Conservation (phyloP, 1,140 invertebrate genomes). For the Diorhabda elongata region DNA sequence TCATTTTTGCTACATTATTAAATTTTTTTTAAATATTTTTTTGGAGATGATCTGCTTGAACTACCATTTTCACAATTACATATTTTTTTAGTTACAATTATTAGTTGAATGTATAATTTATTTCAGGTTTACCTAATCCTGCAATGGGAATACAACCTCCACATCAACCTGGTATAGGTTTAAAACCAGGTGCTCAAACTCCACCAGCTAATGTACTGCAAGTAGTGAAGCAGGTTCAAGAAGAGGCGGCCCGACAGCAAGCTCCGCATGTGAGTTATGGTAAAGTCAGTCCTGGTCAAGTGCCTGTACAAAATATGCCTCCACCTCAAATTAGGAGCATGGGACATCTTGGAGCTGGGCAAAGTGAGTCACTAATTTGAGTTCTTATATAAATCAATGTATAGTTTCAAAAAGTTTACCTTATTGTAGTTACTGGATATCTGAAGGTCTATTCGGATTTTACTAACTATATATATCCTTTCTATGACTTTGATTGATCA, state of each 20-base stretch:
- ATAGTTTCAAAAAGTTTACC: too few species aligned
- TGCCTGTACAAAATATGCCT: conserved; percentile 58
- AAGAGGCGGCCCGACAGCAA: conserved; percentile 82
- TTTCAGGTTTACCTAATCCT: conserved; percentile 39
- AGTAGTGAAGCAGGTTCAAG: conserved; percentile 87
- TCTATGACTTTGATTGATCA: too few species aligned
- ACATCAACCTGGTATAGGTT: conserved; percentile 61
- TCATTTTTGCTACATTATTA: too few species aligned
- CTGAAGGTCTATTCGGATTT: too few species aligned
- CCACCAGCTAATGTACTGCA: conserved; percentile 80
- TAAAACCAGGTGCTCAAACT: conserved; percentile 68
- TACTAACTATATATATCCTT: too few species aligned
- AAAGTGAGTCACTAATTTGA: conserved; percentile 34
- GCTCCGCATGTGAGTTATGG: conserved; percentile 67
- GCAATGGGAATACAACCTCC: conserved; percentile 46
- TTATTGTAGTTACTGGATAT: too few species aligned
- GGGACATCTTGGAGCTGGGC: conserved; percentile 38
- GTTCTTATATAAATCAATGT: too few species aligned
- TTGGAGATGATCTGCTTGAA: too few species aligned
- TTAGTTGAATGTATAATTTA: too few species aligned
- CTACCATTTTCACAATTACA: too few species aligned
- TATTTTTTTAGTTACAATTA: too few species aligned
- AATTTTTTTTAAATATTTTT: too few species aligned
- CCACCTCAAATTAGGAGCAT: conserved; percentile 61
- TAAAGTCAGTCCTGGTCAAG: conserved; percentile 62